Evolutionary conservation across 1,140 invertebrate genomes (phyloP).

Genomic region (Hycleus phaleratus): DNA sequence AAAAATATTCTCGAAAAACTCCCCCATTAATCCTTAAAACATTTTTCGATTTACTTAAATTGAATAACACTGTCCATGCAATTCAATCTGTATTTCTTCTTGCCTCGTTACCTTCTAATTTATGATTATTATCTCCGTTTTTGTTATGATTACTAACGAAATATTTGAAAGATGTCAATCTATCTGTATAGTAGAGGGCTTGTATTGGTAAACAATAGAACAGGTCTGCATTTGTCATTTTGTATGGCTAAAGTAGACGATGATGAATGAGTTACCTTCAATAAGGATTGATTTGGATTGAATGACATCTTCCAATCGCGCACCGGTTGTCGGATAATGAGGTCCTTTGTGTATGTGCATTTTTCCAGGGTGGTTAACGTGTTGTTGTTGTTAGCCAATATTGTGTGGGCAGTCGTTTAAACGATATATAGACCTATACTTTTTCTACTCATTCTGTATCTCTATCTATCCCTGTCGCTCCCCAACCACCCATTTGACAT

Average conservation of each 20-base stretch:
- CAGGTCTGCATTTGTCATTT: conserved; percentile 5
- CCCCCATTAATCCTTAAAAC: neutral
- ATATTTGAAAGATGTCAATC: conserved; percentile 3
- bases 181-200: neutral
- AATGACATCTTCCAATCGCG: conserved; percentile 4
- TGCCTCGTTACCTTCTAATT: conserved; percentile 2
- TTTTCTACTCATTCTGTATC: too few relatives aligned
- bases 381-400: neutral
- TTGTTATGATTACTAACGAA: conserved; percentile 5
- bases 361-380: neutral
- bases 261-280: conserved; percentile 6
- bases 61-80: neutral
- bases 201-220: conserved; percentile 2
- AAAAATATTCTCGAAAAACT: too few relatives aligned
- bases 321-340: neutral
- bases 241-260: neutral
- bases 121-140: conserved; percentile 3
- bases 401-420: neutral
- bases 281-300: conserved; percentile 3
- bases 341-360: neutral
- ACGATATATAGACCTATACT: too few relatives aligned
- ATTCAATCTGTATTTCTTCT: conserved; percentile 1
- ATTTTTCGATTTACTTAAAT: neutral
- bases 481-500: neutral
- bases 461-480: neutral